phyloP scores from a whole-genome alignment of 2,797 vertebrate genomes.

The Helarctos malayanus region DNA sequence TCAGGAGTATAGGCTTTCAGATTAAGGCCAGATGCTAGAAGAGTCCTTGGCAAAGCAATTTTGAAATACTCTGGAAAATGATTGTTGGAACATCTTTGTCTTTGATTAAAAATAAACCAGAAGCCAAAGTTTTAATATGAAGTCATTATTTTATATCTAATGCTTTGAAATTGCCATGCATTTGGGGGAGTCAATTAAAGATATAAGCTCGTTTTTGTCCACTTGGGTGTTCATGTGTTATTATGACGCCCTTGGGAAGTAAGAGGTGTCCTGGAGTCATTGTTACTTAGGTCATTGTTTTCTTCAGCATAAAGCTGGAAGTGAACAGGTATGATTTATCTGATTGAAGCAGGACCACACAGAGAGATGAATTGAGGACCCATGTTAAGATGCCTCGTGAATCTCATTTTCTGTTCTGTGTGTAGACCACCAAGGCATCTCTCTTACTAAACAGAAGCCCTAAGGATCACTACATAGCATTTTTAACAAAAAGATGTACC shows the following conservation, averaged over 20 bases:
- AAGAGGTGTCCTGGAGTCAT: not conserved
- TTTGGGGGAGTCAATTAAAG: not conserved
- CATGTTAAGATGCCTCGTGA: accelerated
- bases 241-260: constrained; percentile 8
- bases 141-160: constrained; percentile 2
- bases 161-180: not conserved
- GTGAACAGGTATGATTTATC: not conserved
- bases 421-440: not conserved
- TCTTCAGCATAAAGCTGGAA: not conserved
- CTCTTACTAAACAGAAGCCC: not conserved
- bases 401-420: not conserved
- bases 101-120: not conserved
- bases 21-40: not conserved
- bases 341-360: not conserved
- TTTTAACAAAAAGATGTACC: not conserved
- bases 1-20: not conserved
- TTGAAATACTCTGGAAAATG: constrained; percentile 5
- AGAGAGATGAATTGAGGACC: not conserved
- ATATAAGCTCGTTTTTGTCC: not conserved
- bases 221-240: not conserved
- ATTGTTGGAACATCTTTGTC: not conserved
- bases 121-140: not conserved
- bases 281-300: not conserved
- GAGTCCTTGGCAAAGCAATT: not conserved
- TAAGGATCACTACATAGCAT: too few species aligned